Base-by-base conservation (phyloP, 2,797 vertebrate genomes). In the Huso huso region DNA sequence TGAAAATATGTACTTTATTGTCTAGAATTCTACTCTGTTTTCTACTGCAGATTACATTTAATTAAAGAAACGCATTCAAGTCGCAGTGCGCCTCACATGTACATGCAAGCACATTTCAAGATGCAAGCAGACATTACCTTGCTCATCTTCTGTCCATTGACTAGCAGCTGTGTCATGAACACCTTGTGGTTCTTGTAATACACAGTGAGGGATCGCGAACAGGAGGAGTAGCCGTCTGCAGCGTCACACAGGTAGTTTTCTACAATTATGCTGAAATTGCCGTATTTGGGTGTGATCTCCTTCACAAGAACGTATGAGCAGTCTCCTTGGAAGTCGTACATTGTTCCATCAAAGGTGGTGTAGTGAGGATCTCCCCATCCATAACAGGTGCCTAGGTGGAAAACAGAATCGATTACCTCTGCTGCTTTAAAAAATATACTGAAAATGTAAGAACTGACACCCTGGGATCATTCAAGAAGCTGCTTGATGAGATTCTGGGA, bases 281-380 rank as follows among this genome's bases (percentile, higher is more conserved):
- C 83, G 0, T 75, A 86, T 77, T 80, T 83, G 0, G 88, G 84
- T 48, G 73, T 64, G 0, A 90, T 83, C 77, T 91, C 84, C 70
- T 88, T 83, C 73, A 89, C 81, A 65, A 91, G 76, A 59, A 90
- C 82, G 0, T 91, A 90, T 0, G 88, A 90, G 73, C 90, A 91
- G 69, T 88, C 88, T 75, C 89, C 83, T 73, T 87, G 77, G 79
- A 89, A 90, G 2, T 84, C 88, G 15, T 91, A 91, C 70, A 88
- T 88, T 6, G 8, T 80, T 72, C 89, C 90, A n/a, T 90, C 90
- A 10, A 91, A 91, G 7, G 88, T 91, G 71, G 89, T 75, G 63
- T 90, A 89, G 74, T 91, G 90, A 11, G 83, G 86, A 70, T 90
- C 87, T 3, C 88, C 90, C 90, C 89, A 91, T 72, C 88, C 88